Evolutionary conservation across 2,113 vertebrate genomes (phyloP).

Genomic region (Ardeotis arabs): DNA sequence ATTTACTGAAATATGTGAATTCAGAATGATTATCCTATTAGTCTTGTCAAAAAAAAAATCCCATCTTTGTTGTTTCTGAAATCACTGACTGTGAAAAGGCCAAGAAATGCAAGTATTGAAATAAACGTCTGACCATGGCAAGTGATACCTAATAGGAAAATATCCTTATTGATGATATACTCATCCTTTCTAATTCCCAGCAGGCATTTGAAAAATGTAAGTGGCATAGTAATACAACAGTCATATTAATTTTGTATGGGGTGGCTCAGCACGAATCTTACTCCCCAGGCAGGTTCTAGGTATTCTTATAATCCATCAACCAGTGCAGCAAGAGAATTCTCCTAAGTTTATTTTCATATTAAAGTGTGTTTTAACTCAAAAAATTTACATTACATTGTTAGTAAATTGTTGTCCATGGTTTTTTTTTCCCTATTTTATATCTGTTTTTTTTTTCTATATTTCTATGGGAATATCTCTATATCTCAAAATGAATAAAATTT

Average conservation of each 20-base stretch:
- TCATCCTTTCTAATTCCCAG: conserved; percentile 29
- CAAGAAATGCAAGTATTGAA: not conserved
- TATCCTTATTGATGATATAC: not conserved
- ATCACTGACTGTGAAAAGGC: not conserved
- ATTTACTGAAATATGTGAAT: not conserved
- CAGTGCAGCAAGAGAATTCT: not conserved
- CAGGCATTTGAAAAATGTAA: conserved; percentile 36
- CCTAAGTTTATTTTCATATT: not conserved
- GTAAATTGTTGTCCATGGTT: not conserved
- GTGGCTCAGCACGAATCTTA: not conserved
- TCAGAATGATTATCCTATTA: not conserved
- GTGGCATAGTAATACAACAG: not conserved
- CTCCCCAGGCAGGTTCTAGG: not conserved
- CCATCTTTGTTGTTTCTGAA: not conserved
- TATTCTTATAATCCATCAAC: conserved; percentile 30
- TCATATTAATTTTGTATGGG: conserved; percentile 41
- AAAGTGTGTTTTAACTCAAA: not conserved
- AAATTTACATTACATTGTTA: not conserved
- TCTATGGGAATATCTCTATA: not conserved
- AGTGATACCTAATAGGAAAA: not conserved
- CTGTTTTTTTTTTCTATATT: not conserved
- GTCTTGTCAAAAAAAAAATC: not conserved
- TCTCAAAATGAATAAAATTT: not conserved
- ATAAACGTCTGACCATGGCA: not conserved
- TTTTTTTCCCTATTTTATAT: not conserved